phyloP scores from a whole-genome alignment of 2,797 vertebrate species.

The Eremophila alpestris region DNA sequence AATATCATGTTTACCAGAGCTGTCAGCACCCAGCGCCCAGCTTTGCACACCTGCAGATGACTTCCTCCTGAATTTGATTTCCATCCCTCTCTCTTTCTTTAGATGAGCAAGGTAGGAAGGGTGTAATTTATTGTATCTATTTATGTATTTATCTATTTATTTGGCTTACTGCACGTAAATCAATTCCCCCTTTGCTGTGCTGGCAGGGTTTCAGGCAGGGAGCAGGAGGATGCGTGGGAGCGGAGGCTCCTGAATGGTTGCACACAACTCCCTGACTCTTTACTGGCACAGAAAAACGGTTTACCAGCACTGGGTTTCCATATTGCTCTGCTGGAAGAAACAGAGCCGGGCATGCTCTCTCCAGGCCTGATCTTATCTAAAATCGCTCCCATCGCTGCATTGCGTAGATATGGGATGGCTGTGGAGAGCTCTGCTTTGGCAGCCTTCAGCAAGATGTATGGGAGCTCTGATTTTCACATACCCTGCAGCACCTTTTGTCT shows the following conservation, averaged over 20 bases:
- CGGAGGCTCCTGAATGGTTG: constrained; percentile 31
- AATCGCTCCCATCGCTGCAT: not conserved
- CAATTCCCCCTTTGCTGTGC: not conserved
- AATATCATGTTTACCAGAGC: constrained; percentile 22
- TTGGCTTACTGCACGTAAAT: not conserved
- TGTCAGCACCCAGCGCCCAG: constrained; percentile 34
- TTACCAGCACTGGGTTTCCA: constrained; percentile 57
- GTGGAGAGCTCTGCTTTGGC: constrained; percentile 44
- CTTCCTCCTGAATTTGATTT: not conserved
- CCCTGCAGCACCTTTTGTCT: constrained; percentile 53
- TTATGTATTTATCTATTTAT: not conserved
- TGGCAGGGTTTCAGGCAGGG: constrained; percentile 33
- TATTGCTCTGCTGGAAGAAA: constrained; percentile 44
- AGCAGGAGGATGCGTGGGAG: constrained; percentile 46
- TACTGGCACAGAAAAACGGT: not conserved
- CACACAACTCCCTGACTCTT: constrained; percentile 31
- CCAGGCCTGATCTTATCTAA: constrained; percentile 59
- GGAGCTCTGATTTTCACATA: constrained; percentile 63
- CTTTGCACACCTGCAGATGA: constrained; percentile 10
- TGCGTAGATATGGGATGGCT: constrained; percentile 35
- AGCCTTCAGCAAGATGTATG: constrained; percentile 10
- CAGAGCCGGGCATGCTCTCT: constrained; percentile 50
- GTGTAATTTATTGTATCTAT: not conserved
- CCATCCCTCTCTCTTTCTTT: not conserved
- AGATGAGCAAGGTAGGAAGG: not conserved